Base-by-base conservation (phyloP, 2,888 invertebrate genomes). In the Luperina nickerlii region DNA sequence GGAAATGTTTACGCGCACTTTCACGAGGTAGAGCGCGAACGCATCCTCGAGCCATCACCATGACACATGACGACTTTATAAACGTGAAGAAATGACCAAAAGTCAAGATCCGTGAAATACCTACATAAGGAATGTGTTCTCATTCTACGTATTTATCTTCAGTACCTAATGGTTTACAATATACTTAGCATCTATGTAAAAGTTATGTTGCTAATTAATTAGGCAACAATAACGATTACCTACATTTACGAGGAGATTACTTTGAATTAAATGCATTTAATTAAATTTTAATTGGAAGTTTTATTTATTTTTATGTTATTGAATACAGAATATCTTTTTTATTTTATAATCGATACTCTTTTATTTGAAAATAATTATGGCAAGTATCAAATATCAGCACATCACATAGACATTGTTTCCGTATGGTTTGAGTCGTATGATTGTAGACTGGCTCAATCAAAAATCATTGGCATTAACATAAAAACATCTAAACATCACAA, bases 1-100 rank as follows among this genome's bases (percentile, higher is more conserved):
- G 94, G 94, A 95, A 95, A 92, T 88, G 90, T 90, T 89, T 87
- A 87, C 85, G 84, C 89, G 80, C 85, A 93, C 94, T 94, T 94
- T 94, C 94, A 92, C 94, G 88, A 90, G 84, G 69, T 72, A 81
- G 67, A 82, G 76, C 32, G 86, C 82, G 86, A 88, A 86, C 87
- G 79, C 87, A 90, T 91, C 89, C 88, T 90, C 82, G 45, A 82
- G 42, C 13, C 69, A 82, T 74, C 84, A 83, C 75, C 72, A 79
- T 82, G 78, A 79, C 76, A 78, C 74, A 78, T 77, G 81, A 87
- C 76, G 79, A 74, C 76, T 87, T 78, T 73, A 65, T 65, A 85
- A 86, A 77, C 70, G 73, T 72, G 70, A 73, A 84, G 73, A 78
- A 71, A 68, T 75, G 57, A 76, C 79, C 78, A 78, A 77, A 80